Base-by-base conservation (phyloP, 2,797 vertebrate genomes). In the Periparus ater region DNA sequence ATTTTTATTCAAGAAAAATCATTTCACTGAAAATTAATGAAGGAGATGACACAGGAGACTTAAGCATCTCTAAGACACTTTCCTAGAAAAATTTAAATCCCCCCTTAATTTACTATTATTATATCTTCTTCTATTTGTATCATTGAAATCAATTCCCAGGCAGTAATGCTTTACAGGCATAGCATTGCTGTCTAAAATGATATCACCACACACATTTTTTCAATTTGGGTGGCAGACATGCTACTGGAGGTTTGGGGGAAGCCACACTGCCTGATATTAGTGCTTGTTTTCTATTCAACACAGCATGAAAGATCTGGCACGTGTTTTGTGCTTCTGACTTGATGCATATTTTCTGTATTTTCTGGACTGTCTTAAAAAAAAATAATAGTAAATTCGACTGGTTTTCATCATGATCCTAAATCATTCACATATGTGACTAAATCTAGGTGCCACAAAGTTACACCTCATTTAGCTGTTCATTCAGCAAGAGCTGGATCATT, bases 1-100 rank as follows among this genome's bases (percentile, higher is more conserved):
- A 92, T 96, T 93, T 81, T 74, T 83, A 67, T 60, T 91, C 30
- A 92, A 57, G 67, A 88, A 25, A 68, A 95, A 68, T 19, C 61
- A 40, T 92, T 96, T 96, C 36, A 96, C 34, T 91, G 68, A 93
- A 80, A 65, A 57, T 88, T 89, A 96, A 76, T 91, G 50, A 76
- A 83, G 34, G 44, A 86, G 29, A 76, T 87, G 84, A 94, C 93
- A 96, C 54, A 29, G 34, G 88, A 96, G 83, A 89, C 57, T 85
- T 81, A 88, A 90, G 27, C 2, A 73, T 72, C 45, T 91, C 67
- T 81, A 48, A 79, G 53, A 70, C 26, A 78, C 48, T 58, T 89
- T 54, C 65, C 71, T 68, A 83, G 68, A 51, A 68, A 67, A 87
- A 54, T 26, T 38, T 11, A 74, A 47, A 85, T 51, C 63, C 70